Evolutionary conservation across 2,113 vertebrate species (phyloP).

Genomic region (Leucopsar rothschildi): DNA sequence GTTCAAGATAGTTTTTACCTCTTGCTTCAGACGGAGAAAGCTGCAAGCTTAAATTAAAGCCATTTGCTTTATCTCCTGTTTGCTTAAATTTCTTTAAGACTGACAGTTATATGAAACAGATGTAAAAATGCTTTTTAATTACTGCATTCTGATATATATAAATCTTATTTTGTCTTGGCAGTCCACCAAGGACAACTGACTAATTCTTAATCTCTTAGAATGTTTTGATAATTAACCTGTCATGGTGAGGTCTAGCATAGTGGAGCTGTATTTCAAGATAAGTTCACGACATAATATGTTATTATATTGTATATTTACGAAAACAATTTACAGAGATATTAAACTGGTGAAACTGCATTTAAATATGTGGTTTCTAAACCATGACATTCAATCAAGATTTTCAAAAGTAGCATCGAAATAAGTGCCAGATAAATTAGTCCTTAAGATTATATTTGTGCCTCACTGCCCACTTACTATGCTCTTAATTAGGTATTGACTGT

Average conservation of each 20-base stretch:
- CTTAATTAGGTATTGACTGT: not conserved
- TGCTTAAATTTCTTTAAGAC: not conserved
- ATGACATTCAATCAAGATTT: not conserved
- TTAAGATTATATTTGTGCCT: not conserved
- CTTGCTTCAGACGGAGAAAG: not conserved
- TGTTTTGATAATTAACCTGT: conserved; percentile 45
- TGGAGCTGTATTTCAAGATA: not conserved
- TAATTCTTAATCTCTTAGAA: not conserved
- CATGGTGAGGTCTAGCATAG: not conserved
- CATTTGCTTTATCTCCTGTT: conserved; percentile 28
- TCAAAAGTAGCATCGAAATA: not conserved
- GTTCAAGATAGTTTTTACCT: not conserved
- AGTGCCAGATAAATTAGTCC: not conserved
- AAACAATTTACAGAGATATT: not conserved
- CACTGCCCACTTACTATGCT: not conserved
- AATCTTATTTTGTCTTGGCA: not conserved
- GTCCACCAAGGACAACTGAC: not conserved
- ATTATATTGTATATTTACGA: not conserved
- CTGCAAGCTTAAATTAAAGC: conserved; percentile 14
- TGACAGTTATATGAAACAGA: conserved; percentile 20
- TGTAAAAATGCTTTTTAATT: conserved; percentile 4
- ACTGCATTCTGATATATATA: not conserved
- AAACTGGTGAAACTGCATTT: not conserved
- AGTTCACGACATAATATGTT: not conserved
- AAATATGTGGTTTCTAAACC: not conserved